Evolutionary conservation across 2,113 vertebrate species (phyloP), one percentile per base, ranked within the genome.

Genomic region (Mirza zaza): DNA sequence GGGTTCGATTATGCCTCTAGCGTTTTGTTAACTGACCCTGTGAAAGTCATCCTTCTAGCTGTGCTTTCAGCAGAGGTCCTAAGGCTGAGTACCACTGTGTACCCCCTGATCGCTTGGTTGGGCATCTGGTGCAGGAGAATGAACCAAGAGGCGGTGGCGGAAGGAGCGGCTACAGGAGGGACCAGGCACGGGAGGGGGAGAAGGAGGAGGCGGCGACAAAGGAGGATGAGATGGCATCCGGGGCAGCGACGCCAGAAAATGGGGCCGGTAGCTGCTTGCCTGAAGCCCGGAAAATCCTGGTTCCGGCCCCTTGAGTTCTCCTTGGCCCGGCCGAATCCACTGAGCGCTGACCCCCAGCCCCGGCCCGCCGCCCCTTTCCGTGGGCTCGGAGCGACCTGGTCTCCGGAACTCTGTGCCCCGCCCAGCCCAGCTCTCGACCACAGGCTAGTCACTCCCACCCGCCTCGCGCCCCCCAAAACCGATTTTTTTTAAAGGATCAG

Each of bases 1-100:
- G 85, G 99, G 99, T 97, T 99, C 98, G 98, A 99, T 99, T 98
- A 99, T 99, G 98, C 99, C 99, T 99, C 99, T 98, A 84, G 99
- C 99, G 95, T 98, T 99, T 98, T 11, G 99, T 98, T 94, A 99
- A 98, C 95, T 98, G 98, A 97, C 99, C 99, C 98, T 99, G 99
- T 95, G 99, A 99, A 98, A 99, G 98, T 99, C 99, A 99, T 59
- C 99, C 99, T 97, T 99, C 99, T 94, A 99, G 96, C 96, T 99
- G 99, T 97, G 99, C 98, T 86, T 99, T 99, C 98, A 99, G 98
- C 98, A 99, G 99, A 95, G 99, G 98, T 98, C 99, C 99, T 98
- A 99, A 99, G 97, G 99, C 99, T 82, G 99, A 99, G 98, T 99
- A 99, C 99, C 99, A 99, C 99, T 97, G 99, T 98, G 98, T 99